These are phyloP conservation scores for Trachelus tabidus DNA, from an alignment of 2,888 invertebrate genomes.

Conservation along the genomic window DNA sequence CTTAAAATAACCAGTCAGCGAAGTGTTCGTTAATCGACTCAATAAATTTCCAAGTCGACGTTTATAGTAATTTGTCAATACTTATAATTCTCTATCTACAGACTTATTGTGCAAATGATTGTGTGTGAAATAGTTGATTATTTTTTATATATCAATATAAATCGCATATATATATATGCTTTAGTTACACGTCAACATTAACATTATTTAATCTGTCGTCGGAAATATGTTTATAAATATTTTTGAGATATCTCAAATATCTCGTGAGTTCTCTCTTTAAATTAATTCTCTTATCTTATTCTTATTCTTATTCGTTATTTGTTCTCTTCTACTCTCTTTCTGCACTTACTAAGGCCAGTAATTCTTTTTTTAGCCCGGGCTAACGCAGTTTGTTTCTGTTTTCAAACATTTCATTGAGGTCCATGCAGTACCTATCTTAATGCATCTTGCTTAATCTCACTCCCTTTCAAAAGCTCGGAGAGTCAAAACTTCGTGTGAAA, in stretches of 20 bases:
- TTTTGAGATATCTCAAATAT: slow-evolving; percentile 6
- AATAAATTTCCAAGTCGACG: background rate
- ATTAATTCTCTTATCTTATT: background rate
- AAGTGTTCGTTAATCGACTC: background rate
- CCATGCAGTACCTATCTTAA: background rate
- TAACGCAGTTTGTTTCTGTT: background rate
- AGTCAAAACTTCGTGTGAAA: background rate
- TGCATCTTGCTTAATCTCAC: background rate
- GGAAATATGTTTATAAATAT: slow-evolving; percentile 5
- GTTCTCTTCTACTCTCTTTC: slow-evolving; percentile 15
- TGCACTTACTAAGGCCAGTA: slow-evolving; percentile 10
- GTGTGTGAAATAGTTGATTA: background rate
- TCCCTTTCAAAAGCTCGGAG: background rate
- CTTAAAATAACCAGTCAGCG: too few species aligned
- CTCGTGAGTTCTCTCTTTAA: slow-evolving; percentile 1
- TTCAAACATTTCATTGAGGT: background rate
- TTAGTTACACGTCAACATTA: background rate
- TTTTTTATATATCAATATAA: background rate
- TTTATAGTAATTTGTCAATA: background rate
- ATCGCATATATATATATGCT: background rate
- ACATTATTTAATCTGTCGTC: background rate
- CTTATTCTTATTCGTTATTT: slow-evolving; percentile 4
- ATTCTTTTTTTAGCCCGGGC: slow-evolving; percentile 15
- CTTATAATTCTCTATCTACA: slow-evolving; percentile 18
- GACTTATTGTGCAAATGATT: slow-evolving; percentile 25